A percentile compares a stretch with the other conserved stretches of the same genome.
These are phyloP conservation scores for Melanaphis sacchari DNA, from an alignment of 1,140 invertebrate species.

Conservation along the genomic window DNA sequence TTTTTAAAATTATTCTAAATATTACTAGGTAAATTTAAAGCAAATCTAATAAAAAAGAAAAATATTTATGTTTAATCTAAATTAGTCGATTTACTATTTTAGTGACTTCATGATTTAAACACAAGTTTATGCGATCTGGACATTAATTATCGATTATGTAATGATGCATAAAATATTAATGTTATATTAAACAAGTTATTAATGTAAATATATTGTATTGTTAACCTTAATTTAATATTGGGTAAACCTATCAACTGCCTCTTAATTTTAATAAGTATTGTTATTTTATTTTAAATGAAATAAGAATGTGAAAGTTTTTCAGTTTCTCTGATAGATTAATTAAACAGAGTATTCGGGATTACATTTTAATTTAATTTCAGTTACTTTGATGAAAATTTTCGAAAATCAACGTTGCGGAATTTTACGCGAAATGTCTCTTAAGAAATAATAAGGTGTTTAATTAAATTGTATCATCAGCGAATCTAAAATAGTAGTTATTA, in stretches of 20 bases:
- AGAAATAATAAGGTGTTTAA: neutral
- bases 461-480: neutral
- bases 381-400: neutral
- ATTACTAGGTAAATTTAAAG: neutral
- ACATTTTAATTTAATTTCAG: neutral
- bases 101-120: neutral
- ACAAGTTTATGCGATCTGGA: neutral
- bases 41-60: neutral
- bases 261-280: neutral
- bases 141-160: neutral
- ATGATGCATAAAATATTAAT: neutral
- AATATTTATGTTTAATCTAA: neutral
- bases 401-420: neutral
- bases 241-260: neutral
- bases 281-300: neutral
- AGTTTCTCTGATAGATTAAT: neutral
- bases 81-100: neutral
- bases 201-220: neutral
- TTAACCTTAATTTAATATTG: neutral
- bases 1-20: neutral
- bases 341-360: neutral
- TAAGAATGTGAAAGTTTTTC: neutral
- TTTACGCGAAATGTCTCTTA: neutral
- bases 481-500: neutral
- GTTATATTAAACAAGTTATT: neutral